These are phyloP conservation scores for Psammodynastes pulverulentus DNA, from an alignment of 2,113 vertebrate species.

Conservation along the genomic window DNA sequence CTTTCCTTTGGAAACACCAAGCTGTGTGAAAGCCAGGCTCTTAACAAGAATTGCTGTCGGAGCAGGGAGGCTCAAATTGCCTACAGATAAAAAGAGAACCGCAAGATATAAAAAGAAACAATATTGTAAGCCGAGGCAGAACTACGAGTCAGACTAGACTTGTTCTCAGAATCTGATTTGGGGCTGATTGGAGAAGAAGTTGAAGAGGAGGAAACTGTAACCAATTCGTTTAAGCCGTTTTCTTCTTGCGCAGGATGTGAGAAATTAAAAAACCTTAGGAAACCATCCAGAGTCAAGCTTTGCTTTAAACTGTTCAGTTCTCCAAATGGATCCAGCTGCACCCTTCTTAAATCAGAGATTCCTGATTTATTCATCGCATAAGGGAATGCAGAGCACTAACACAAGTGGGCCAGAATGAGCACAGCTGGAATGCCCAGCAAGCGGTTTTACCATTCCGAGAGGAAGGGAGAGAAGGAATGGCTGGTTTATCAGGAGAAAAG, in stretches of 20 bases:
- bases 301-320: slow-evolving; percentile 44
- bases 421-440: slow-evolving; percentile 54
- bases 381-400: slow-evolving; percentile 64
- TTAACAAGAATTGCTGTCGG: not conserved
- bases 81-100: not conserved
- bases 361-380: slow-evolving; percentile 68
- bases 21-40: no score
- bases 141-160: not conserved
- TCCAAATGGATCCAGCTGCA: slow-evolving; percentile 63
- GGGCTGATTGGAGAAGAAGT: not conserved
- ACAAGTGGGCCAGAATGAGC: slow-evolving; percentile 65
- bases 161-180: not conserved
- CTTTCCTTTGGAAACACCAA: not conserved
- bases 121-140: not conserved
- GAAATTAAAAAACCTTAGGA: slow-evolving; percentile 3
- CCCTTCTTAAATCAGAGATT: slow-evolving; percentile 59
- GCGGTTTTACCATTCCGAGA: slow-evolving; percentile 53
- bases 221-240: not conserved
- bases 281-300: slow-evolving; percentile 1
- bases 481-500: slow-evolving; percentile 6
- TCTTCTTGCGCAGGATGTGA: not conserved
- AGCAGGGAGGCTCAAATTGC: not conserved
- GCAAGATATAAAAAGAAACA: not conserved
- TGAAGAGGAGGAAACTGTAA: not conserved
- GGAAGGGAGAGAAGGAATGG: not conserved